Conservation (phyloP, 2,113 vertebrate genomes). For the Zosterops japonicus region DNA sequence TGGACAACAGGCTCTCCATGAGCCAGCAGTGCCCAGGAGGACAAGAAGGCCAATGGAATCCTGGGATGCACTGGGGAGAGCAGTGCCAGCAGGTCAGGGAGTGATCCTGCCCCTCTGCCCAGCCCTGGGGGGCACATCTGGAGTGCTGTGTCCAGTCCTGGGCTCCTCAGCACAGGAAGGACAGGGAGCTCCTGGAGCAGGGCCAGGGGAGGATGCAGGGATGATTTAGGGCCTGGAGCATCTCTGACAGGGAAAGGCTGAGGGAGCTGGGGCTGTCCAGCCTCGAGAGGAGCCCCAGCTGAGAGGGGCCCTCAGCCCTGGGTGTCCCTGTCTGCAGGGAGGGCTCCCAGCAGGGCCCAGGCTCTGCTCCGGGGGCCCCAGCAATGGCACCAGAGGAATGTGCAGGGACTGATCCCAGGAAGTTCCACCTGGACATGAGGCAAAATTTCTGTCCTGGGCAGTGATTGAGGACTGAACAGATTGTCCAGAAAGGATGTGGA, state of each 20-base stretch:
- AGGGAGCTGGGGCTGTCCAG: background rate
- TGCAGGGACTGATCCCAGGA: background rate
- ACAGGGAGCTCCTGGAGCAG: fast-evolving
- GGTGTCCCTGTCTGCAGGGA: background rate
- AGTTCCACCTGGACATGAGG: background rate
- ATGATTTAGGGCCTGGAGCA: background rate
- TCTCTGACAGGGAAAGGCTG: background rate
- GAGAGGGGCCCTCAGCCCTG: background rate
- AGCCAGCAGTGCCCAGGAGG: background rate
- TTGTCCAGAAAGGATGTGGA: background rate
- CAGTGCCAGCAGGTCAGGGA: background rate
- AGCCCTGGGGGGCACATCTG: background rate
- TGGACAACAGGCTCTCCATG: background rate
- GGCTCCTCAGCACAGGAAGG: background rate
- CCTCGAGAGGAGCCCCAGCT: background rate
- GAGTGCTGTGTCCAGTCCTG: background rate
- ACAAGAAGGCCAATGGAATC: background rate
- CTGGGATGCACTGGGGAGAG: background rate
- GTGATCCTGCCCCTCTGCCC: background rate
- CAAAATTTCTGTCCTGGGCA: background rate
- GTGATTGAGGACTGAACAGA: fast-evolving
- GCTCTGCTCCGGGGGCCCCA: background rate
- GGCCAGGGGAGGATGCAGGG: fast-evolving
- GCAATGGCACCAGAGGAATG: background rate
- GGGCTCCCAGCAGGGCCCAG: background rate